A percentile compares a stretch with the other conserved stretches of the same genome.
Evolutionary conservation across 2,113 vertebrate species (phyloP).

Genomic region (Maccullochella peelii): DNA sequence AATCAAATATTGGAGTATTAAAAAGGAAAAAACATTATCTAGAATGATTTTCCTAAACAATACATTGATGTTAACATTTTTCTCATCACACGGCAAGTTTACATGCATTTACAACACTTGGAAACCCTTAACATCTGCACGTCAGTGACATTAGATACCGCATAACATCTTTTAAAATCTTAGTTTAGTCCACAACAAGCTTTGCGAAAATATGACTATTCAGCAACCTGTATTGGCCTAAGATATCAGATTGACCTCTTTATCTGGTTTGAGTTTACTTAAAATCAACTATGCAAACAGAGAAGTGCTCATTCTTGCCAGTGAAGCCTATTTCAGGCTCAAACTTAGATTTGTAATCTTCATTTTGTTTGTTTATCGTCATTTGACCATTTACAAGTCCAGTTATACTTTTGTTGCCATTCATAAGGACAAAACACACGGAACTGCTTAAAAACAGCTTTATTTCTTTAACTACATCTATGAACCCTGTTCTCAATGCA

Average conservation of each 20-base stretch:
- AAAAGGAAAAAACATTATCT: conserved; percentile 77
- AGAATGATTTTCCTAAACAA: conserved; percentile 67
- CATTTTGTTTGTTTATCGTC: conserved; percentile 20
- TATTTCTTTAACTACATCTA: conserved; percentile 21
- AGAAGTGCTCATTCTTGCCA: conserved; percentile 24
- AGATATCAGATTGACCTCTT: conserved; percentile 8
- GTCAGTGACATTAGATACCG: conserved; percentile 79
- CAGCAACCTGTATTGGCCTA: conserved; percentile 84
- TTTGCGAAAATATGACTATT: conserved; percentile 83
- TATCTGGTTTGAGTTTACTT: conserved; percentile 28
- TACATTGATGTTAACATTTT: conserved; percentile 67
- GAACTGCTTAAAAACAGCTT: conserved; percentile 37
- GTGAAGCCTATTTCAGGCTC: conserved; percentile 14
- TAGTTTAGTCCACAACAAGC: conserved; percentile 78
- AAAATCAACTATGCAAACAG: conserved; percentile 15
- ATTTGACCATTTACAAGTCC: conserved; percentile 31
- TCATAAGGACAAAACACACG: conserved; percentile 44
- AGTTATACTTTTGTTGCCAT: conserved; percentile 30
- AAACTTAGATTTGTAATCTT: conserved; percentile 30
- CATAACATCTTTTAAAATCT: conserved; percentile 70
- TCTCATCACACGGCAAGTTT: conserved; percentile 80
- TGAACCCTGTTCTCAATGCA: conserved; percentile 63
- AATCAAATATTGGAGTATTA: conserved; percentile 81
- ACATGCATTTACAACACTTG: conserved; percentile 87
- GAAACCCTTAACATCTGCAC: conserved; percentile 82